Percentiles rank a stretch among this genome's conserved stretches.
Evolutionary conservation across 2,797 vertebrate genomes (phyloP).

Genomic region (Pangasius mekongensis): DNA sequence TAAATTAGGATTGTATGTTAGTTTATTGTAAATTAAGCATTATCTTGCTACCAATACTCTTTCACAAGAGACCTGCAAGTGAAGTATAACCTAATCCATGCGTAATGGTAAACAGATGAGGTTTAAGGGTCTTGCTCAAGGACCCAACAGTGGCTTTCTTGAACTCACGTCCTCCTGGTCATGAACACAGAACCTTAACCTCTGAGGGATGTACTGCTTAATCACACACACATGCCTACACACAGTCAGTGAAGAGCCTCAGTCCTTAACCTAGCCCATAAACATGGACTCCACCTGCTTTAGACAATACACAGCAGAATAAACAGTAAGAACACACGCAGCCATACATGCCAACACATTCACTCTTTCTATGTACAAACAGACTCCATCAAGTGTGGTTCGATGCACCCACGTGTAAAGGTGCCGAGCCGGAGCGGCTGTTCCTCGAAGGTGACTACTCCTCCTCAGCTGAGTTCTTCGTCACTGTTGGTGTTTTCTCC

Average conservation of each 20-base stretch:
- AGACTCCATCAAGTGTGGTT: conserved; percentile 90
- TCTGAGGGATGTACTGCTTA: not conserved
- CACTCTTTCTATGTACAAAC: conserved; percentile 27
- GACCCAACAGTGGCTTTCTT: not conserved
- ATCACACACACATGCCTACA: not conserved
- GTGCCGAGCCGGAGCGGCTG: conserved; percentile 54
- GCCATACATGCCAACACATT: not conserved
- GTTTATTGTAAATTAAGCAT: not conserved
- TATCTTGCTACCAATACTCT: no score
- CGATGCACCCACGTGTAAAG: conserved; percentile 78
- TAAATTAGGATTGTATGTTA: not conserved
- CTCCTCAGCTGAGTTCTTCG: conserved; percentile 88
- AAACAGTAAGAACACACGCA: not conserved
- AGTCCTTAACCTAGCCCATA: not conserved
- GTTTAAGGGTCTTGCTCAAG: not conserved
- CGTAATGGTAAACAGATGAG: not conserved
- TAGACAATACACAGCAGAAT: not conserved
- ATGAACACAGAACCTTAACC: not conserved
- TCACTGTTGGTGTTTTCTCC: conserved; percentile 87
- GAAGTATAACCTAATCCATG: not conserved
- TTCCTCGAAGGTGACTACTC: conserved; percentile 88
- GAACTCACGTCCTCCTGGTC: not conserved
- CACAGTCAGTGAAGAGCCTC: not conserved
- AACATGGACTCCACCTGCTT: not conserved
- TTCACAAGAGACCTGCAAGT: not conserved